These are phyloP conservation scores for Syrrhaptes paradoxus DNA, from an alignment of 2,113 vertebrate species.

Conservation along the genomic window DNA sequence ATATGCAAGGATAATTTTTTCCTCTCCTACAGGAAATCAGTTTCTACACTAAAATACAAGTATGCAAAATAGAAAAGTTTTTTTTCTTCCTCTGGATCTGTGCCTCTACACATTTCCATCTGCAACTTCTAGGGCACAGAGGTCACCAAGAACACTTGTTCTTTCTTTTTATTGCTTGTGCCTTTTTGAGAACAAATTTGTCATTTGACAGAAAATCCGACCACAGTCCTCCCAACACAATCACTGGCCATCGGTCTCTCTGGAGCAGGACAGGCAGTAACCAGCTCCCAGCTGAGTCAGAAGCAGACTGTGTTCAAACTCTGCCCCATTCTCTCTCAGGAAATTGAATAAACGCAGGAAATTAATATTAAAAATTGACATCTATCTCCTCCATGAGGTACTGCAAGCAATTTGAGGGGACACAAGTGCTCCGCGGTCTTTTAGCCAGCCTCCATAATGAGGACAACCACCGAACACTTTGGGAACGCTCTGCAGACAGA, in stretches of 20 bases:
- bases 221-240: not conserved
- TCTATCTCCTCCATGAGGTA: not conserved
- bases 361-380: not conserved
- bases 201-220: not conserved
- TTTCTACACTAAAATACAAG: not conserved
- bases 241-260: not conserved
- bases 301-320: not conserved
- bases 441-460: not conserved
- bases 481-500: not conserved
- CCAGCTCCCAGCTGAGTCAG: not conserved
- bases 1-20: not conserved
- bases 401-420: not conserved
- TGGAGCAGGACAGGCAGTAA: not conserved
- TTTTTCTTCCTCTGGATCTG: not conserved
- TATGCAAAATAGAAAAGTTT: not conserved
- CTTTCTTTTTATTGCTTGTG: not conserved
- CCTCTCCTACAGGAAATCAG: not conserved
- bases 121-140: not conserved
- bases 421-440: not conserved
- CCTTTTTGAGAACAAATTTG: not conserved
- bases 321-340: not conserved
- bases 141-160: not conserved
- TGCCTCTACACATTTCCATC: not conserved
- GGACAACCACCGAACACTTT: not conserved
- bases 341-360: not conserved